Percentiles rank a stretch among this genome's conserved stretches.
Conservation (phyloP, 2,888 invertebrate species). For the Orchesella flavescens region DNA sequence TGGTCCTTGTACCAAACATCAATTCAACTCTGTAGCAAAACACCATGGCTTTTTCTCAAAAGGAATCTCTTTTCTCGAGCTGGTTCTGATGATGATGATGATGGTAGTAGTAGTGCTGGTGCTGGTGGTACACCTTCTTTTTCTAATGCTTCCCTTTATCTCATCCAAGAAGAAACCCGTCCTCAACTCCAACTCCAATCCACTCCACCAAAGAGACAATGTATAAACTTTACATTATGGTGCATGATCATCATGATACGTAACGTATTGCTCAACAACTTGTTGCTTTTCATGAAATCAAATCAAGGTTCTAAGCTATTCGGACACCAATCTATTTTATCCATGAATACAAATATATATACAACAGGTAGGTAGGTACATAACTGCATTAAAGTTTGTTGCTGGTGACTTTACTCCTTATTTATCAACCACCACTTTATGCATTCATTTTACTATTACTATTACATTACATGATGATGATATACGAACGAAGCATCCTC, state of each 20-base stretch:
- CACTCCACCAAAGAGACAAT: not conserved
- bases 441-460: not conserved
- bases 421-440: not conserved
- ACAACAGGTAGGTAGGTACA: not conserved
- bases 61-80: too few relatives aligned
- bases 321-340: slow-evolving; percentile 1
- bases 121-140: slow-evolving; percentile 10
- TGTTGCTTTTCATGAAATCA: not conserved
- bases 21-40: not conserved
- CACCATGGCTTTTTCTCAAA: not conserved
- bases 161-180: not conserved
- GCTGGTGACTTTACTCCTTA: not conserved
- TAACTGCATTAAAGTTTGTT: too few relatives aligned
- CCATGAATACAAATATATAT: not conserved
- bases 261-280: not conserved
- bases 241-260: too few relatives aligned
- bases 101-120: not conserved
- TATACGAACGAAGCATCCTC: too few relatives aligned
- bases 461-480: too few relatives aligned
- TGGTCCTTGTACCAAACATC: not conserved
- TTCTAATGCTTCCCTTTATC: slow-evolving; percentile 13
- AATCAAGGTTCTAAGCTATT: not conserved
- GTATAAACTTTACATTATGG: not conserved
- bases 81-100: not conserved
- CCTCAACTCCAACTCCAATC: not conserved